Conservation (phyloP, 2,113 vertebrate species). For the Hydrochoerus hydrochaeris region DNA sequence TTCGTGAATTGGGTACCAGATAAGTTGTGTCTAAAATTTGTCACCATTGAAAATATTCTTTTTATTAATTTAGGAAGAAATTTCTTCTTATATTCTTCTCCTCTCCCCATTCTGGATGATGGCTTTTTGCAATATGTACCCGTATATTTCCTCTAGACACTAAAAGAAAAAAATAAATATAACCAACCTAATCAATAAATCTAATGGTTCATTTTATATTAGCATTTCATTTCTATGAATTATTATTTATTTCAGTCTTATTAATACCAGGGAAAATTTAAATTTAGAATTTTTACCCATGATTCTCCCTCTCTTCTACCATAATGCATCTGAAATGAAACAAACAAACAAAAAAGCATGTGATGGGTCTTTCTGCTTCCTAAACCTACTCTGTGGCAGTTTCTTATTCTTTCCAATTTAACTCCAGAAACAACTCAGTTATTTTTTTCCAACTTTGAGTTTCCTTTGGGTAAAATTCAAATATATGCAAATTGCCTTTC, state of each 20-base stretch:
- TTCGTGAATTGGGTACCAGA: neutral
- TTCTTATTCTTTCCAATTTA: neutral
- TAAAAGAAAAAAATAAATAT: neutral
- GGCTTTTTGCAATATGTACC: neutral
- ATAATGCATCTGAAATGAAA: neutral
- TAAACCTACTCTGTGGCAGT: neutral
- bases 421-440: conserved; percentile 22
- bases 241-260: neutral
- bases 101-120: neutral
- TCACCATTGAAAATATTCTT: neutral
- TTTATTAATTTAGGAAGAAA: neutral
- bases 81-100: neutral
- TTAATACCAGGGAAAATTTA: neutral
- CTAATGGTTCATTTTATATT: neutral
- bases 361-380: neutral
- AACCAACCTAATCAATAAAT: neutral
- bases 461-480: conserved; percentile 36
- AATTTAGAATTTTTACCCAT: neutral
- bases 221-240: neutral
- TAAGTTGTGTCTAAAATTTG: neutral
- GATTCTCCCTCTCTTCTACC: neutral
- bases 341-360: neutral
- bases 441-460: conserved; percentile 31
- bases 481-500: neutral
- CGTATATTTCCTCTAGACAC: neutral